Percentiles rank a stretch among this genome's conserved stretches.
These are phyloP conservation scores for Limonius californicus DNA, from an alignment of 1,140 invertebrate species.

Conservation along the genomic window DNA sequence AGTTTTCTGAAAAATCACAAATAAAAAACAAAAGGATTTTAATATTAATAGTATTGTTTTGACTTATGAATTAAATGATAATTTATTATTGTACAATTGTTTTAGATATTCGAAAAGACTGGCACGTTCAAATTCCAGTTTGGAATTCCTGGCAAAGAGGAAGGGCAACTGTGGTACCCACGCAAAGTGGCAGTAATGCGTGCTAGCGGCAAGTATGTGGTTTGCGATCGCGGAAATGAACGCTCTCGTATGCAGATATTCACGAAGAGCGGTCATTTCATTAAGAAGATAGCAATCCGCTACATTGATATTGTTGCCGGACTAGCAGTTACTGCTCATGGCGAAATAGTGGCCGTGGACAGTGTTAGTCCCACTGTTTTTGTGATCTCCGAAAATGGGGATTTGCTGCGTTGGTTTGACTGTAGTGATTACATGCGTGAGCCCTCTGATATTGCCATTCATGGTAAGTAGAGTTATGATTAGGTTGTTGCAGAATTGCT, in stretches of 20 bases:
- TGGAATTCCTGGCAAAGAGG: constrained; percentile 86
- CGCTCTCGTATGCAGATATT: constrained; percentile 96
- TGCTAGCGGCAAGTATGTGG: constrained; percentile 84
- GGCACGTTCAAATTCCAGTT: constrained; percentile 87
- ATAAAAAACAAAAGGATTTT: no score
- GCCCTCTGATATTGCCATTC: constrained; percentile 93
- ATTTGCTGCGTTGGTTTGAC: constrained; percentile 91
- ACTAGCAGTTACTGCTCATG: constrained; percentile 82
- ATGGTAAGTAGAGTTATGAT: constrained; percentile 64
- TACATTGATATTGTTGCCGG: constrained; percentile 98
- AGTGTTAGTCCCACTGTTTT: constrained; percentile 96
- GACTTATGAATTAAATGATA: constrained; percentile 9
- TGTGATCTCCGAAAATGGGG: constrained; percentile 85
- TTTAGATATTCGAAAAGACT: constrained; percentile 82
- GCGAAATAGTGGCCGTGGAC: constrained; percentile 94
- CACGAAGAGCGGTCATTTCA: constrained; percentile 79
- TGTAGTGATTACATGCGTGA: constrained; percentile 96
- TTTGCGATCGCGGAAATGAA: constrained; percentile 95
- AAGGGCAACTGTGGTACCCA: constrained; percentile 95
- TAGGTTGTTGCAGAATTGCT: no score
- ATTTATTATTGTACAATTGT: constrained; percentile 15
- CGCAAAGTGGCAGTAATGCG: constrained; percentile 92
- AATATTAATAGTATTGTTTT: no score
- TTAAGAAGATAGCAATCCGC: constrained; percentile 90
- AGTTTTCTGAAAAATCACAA: no score